Evolutionary conservation across 1,140 invertebrate species (phyloP).

Genomic region (Drosophila lacertosa): DNA sequence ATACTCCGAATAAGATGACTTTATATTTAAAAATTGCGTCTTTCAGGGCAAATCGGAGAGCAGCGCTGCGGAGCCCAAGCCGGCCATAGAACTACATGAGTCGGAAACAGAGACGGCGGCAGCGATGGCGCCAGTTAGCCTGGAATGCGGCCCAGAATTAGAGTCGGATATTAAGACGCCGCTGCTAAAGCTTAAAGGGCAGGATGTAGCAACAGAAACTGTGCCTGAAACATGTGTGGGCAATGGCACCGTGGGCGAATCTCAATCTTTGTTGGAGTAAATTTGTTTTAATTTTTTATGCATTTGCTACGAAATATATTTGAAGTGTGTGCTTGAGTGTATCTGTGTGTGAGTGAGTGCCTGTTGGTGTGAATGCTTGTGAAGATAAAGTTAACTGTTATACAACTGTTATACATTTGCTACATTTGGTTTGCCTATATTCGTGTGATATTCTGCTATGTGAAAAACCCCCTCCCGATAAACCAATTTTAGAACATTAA

Average conservation of each 20-base stretch:
- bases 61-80: slow-evolving; percentile 37
- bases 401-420: slow-evolving; percentile 62
- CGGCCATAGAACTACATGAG: slow-evolving; percentile 32
- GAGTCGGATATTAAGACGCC: slow-evolving; percentile 73
- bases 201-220: slow-evolving; percentile 36
- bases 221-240: slow-evolving; percentile 39
- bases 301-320: slow-evolving; percentile 8
- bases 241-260: slow-evolving; percentile 58
- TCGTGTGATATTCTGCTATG: slow-evolving; percentile 75
- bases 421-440: slow-evolving; percentile 66
- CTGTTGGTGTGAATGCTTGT: slow-evolving; percentile 10
- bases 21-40: neutral
- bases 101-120: slow-evolving; percentile 15
- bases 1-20: neutral
- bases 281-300: neutral
- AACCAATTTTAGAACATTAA: slow-evolving; percentile 9
- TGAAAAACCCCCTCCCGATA: slow-evolving; percentile 22
- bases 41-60: slow-evolving; percentile 57
- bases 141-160: slow-evolving; percentile 55
- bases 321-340: slow-evolving; percentile 1
- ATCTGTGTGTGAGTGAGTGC: neutral
- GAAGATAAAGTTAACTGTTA: slow-evolving; percentile 63
- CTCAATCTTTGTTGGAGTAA: slow-evolving; percentile 68
- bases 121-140: slow-evolving; percentile 7
- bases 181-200: slow-evolving; percentile 59